phyloP scores from a whole-genome alignment of 2,797 vertebrate genomes.

The Brachyalestes nurse region DNA sequence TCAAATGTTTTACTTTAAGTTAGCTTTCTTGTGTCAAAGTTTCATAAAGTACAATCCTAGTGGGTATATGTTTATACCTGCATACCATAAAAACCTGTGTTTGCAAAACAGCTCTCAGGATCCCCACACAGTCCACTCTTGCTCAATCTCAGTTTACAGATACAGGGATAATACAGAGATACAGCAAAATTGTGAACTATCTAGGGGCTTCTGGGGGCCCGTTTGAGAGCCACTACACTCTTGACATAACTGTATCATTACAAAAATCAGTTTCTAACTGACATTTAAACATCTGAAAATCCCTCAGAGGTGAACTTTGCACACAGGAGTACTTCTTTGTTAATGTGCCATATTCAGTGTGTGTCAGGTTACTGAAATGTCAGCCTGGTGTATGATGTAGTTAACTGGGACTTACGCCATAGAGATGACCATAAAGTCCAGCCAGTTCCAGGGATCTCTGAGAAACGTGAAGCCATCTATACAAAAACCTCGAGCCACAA shows the following conservation, averaged over 20 bases:
- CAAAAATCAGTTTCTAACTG: neutral
- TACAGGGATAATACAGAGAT: too few relatives aligned
- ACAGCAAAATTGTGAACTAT: too few relatives aligned
- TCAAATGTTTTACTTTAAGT: too few relatives aligned
- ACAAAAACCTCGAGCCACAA: constrained; percentile 97
- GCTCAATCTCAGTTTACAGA: too few relatives aligned
- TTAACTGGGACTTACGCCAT: constrained; percentile 92
- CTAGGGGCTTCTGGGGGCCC: too few relatives aligned
- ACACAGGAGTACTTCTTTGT: constrained; percentile 21
- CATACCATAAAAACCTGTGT: too few relatives aligned
- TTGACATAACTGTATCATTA: neutral
- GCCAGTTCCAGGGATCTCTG: constrained; percentile 98
- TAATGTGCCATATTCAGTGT: neutral
- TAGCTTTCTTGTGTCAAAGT: too few relatives aligned
- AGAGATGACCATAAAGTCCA: constrained; percentile 99
- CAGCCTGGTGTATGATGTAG: neutral
- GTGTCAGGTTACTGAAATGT: neutral
- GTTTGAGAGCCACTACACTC: neutral
- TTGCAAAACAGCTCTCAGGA: too few relatives aligned
- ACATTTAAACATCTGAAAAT: neutral
- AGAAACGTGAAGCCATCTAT: constrained; percentile 99
- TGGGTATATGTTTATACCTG: too few relatives aligned
- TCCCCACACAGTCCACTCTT: too few relatives aligned
- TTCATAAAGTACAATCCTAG: too few relatives aligned
- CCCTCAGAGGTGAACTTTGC: neutral